phyloP scores from a whole-genome alignment of 2,888 invertebrate genomes.

The Mesochorus sp. region DNA sequence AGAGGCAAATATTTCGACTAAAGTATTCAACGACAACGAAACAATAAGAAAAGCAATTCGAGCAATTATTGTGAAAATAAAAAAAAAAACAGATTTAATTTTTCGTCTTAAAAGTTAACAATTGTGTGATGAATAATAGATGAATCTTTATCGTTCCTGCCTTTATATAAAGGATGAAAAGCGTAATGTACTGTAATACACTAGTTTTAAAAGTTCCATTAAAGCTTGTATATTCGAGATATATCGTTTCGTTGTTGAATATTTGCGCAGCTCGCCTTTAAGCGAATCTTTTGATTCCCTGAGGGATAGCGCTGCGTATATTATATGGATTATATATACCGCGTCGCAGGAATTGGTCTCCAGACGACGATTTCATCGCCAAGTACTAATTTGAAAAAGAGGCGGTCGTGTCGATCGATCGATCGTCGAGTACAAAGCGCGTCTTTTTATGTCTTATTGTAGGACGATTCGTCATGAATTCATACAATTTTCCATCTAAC shows the following conservation, averaged over 20 bases:
- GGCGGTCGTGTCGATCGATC: constrained; percentile 48
- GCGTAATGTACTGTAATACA: background rate
- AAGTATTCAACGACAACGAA: too few relatives aligned
- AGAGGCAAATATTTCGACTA: too few relatives aligned
- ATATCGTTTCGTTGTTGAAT: background rate
- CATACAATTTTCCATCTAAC: too few relatives aligned
- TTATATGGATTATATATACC: constrained; percentile 34
- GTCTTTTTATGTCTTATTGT: constrained; percentile 44
- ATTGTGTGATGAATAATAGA: too few relatives aligned
- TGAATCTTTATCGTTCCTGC: too few relatives aligned
- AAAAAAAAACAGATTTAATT: too few relatives aligned
- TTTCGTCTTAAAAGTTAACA: too few relatives aligned
- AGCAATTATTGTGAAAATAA: too few relatives aligned
- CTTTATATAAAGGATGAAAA: too few relatives aligned
- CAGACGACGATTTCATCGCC: constrained; percentile 70
- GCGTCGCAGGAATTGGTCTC: constrained; percentile 65
- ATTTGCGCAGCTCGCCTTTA: constrained; percentile 51
- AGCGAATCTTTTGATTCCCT: constrained; percentile 35
- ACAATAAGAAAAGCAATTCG: too few relatives aligned
- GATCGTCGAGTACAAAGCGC: constrained; percentile 45
- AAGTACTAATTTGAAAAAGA: constrained; percentile 68
- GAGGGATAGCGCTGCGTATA: constrained; percentile 14
- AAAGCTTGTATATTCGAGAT: background rate
- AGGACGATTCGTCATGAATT: background rate
- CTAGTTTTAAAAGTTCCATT: constrained; percentile 30